A percentile compares a stretch with the other conserved stretches of the same genome.
Conservation (phyloP, 1,140 invertebrate species). For the Pogonomyrmex barbatus region DNA sequence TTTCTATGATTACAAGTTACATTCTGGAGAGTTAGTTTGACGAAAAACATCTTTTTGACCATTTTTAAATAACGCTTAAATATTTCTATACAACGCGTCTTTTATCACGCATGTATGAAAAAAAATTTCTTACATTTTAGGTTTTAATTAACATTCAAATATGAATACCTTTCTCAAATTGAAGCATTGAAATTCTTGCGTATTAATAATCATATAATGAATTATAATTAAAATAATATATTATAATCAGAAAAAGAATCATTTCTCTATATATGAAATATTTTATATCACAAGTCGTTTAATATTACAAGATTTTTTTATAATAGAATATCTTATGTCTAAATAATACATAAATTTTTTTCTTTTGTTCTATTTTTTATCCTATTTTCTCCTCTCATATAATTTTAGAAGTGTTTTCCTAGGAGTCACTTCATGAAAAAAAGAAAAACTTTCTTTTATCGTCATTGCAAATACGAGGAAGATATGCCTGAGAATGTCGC, state of each 20-base stretch:
- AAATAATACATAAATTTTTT: not conserved
- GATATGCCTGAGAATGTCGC: slow-evolving; percentile 44
- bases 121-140: not conserved
- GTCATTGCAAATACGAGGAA: slow-evolving; percentile 19
- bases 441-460: slow-evolving; percentile 5
- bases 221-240: not conserved
- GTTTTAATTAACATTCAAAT: not conserved
- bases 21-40: not conserved
- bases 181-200: not conserved
- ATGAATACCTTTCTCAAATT: not conserved
- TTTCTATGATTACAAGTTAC: slow-evolving; percentile 8
- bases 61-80: too few relatives aligned
- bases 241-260: not conserved
- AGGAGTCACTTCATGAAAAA: slow-evolving; percentile 23
- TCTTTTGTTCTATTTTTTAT: not conserved
- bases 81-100: too few relatives aligned
- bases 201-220: not conserved
- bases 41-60: not conserved
- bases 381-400: not conserved
- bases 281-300: not conserved
- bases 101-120: not conserved
- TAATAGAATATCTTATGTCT: slow-evolving; percentile 3
- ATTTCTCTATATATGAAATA: not conserved
- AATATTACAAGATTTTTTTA: not conserved
- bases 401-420: slow-evolving; percentile 19